phyloP scores from a whole-genome alignment of 1,140 invertebrate species.

The Sitodiplosis mosellana region DNA sequence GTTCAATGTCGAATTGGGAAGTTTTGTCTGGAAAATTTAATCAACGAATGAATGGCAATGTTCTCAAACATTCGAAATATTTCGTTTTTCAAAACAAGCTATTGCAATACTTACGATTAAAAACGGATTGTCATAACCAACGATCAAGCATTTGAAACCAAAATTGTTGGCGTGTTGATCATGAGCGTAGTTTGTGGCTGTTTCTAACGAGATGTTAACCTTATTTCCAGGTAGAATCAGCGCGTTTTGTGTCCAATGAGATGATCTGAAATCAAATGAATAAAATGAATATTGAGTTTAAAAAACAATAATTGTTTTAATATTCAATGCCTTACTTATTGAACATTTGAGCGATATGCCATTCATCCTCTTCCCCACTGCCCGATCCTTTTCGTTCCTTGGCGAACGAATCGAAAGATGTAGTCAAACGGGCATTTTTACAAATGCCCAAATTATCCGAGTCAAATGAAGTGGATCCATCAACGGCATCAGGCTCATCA shows the following conservation, averaged over 20 bases:
- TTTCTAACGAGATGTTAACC: constrained; percentile 86
- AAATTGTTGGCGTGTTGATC: constrained; percentile 67
- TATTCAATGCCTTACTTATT: constrained; percentile 16
- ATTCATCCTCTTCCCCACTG: constrained; percentile 11
- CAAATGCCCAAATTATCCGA: constrained; percentile 1
- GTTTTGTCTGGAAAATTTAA: background rate
- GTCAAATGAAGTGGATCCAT: too few relatives aligned
- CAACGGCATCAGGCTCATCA: too few relatives aligned
- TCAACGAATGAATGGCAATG: background rate
- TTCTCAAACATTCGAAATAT: background rate
- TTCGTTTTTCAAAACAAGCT: too few relatives aligned
- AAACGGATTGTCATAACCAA: constrained; percentile 73
- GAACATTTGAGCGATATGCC: constrained; percentile 24
- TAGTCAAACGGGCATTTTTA: background rate
- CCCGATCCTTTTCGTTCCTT: background rate
- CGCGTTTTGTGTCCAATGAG: constrained; percentile 74
- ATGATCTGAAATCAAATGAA: constrained; percentile 28
- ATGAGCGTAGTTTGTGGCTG: constrained; percentile 86
- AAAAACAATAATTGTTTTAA: too few relatives aligned
- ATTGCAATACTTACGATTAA: constrained; percentile 10
- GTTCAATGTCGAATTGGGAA: constrained; percentile 32
- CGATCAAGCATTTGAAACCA: constrained; percentile 82
- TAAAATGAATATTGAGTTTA: too few relatives aligned
- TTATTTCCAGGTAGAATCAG: constrained; percentile 85
- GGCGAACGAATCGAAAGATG: background rate